Base-by-base conservation (phyloP, 2,797 vertebrate genomes). In the Kryptolebias ocellatus region DNA sequence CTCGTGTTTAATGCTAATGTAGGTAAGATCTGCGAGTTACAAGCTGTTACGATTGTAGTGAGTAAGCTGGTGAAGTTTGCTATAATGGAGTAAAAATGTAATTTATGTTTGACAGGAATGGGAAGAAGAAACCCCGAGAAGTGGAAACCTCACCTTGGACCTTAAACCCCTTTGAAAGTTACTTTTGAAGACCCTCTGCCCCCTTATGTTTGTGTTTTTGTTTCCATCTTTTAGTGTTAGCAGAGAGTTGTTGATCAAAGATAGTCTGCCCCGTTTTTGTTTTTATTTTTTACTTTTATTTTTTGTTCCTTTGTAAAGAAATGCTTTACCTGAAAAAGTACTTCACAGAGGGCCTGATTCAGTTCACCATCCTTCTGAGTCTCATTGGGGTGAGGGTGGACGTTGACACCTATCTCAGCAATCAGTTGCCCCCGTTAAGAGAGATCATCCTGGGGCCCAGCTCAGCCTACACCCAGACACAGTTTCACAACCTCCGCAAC, bases 271-370 rank as follows among this genome's bases (percentile, higher is more conserved):
- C 81, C 75, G 29, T 91, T 92, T 93, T 91, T 86, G 81, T 91
- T 92, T 92, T 89, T 90, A 65, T 88, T 93, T 93, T 93, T 91
- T 90, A 83, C 84, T 87, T 94, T 91, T 84, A 87, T 82, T 87
- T 90, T 93, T 93, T 94, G 86, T 93, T 93, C 91, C 89, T 89
- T 94, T 94, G 92, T 91, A 94, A 95, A 98, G 97, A 98, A 95
- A 99, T 99, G 98, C 98, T 99, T 95, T 98, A 97, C 95, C 93
- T 99, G 98, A 99, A 99, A 98, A 99, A 99, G 94, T 99, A 99
- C 94, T 99, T 99, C 95, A 99, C 98, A 80, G 98, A 99, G 94
- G 98, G 98, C 95, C 97, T 99, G 90, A 98, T 99, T 94, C 97
- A 99, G 93, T 98, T 99, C 95, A 99, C 98, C 94, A 99, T 99